These are phyloP conservation scores for Cyclina sinensis DNA, from an alignment of 1,140 invertebrate genomes.

Conservation along the genomic window DNA sequence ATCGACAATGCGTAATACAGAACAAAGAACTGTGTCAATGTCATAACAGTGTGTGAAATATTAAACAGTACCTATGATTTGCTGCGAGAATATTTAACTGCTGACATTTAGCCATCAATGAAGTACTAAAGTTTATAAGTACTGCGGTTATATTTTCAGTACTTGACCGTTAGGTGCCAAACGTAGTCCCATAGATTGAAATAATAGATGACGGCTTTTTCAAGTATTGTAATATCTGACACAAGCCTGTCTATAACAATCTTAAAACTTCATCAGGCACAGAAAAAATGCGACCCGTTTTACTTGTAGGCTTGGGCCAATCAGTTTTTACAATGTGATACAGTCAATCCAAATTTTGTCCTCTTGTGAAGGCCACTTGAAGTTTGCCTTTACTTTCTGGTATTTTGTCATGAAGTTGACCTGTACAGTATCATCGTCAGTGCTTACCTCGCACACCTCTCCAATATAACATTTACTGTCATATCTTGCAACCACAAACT, in stretches of 20 bases:
- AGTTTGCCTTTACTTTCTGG: background rate
- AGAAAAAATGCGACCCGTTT: background rate
- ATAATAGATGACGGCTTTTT: no score
- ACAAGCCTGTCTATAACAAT: background rate
- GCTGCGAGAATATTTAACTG: no score
- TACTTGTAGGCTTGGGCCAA: background rate
- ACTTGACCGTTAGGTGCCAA: no score
- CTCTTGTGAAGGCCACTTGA: constrained; percentile 9
- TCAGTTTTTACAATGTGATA: background rate
- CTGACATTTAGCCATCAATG: no score
- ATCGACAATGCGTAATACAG: no score
- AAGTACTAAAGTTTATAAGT: no score
- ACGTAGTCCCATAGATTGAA: no score
- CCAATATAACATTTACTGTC: background rate
- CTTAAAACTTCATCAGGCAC: constrained; percentile 3
- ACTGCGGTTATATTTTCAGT: no score
- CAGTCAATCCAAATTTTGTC: background rate
- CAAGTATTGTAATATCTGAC: no score
- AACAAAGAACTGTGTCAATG: no score
- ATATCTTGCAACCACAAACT: constrained; percentile 24
- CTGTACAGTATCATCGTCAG: background rate
- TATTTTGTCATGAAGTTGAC: constrained; percentile 6
- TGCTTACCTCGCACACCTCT: background rate
- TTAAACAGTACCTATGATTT: no score
- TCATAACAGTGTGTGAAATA: no score